phyloP scores from a whole-genome alignment of 2,888 invertebrate genomes.

The Ochropleura leucogaster region DNA sequence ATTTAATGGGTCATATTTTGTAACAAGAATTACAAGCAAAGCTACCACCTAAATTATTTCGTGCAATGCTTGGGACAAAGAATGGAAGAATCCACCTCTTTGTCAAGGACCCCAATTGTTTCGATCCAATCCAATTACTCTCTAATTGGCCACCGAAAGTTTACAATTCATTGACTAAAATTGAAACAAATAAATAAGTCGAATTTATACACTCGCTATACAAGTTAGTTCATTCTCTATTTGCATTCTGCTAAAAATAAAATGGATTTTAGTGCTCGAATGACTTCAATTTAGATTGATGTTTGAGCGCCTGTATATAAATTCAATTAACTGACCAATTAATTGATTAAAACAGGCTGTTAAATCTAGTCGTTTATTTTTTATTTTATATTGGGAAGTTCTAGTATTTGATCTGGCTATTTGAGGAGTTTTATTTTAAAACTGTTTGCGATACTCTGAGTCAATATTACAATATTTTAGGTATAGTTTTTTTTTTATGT shows the following conservation, averaged over 20 bases:
- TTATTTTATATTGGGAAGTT: conserved; percentile 23
- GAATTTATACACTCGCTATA: conserved; percentile 16
- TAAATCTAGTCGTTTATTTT: conserved; percentile 28
- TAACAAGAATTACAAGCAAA: not conserved
- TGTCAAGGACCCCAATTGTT: conserved; percentile 15
- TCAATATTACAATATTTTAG: not conserved
- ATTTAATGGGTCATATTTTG: too few relatives aligned
- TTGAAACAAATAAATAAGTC: conserved; percentile 31
- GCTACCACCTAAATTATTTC: not conserved
- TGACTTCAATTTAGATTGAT: conserved; percentile 56
- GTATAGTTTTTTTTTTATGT: not conserved
- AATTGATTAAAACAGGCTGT: conserved; percentile 45
- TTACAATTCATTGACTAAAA: conserved; percentile 21
- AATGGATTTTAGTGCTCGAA: conserved; percentile 44
- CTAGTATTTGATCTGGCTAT: not conserved
- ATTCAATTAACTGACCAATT: conserved; percentile 60
- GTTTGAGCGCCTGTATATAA: conserved; percentile 51
- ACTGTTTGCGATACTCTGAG: not conserved
- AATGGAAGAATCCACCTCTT: conserved; percentile 1
- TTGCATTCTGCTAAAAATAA: conserved; percentile 52
- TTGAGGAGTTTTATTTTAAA: conserved; percentile 11
- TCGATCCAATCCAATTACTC: conserved; percentile 22
- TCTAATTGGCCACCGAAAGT: conserved; percentile 24
- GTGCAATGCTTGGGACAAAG: not conserved
- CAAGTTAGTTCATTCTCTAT: conserved; percentile 29